Percentiles rank a stretch among this genome's conserved stretches.
Conservation (phyloP, 2,888 invertebrate species). For the Axea sp. region DNA sequence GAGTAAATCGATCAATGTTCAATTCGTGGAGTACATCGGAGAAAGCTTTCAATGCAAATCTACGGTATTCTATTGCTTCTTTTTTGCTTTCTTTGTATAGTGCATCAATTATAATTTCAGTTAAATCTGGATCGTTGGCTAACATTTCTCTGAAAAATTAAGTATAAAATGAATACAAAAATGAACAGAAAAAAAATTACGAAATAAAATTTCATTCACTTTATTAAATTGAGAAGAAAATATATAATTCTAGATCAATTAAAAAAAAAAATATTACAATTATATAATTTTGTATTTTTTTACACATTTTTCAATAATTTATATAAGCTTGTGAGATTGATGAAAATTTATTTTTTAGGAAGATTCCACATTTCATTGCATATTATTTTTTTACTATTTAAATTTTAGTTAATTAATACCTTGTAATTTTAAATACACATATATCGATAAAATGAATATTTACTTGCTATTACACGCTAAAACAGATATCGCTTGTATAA, state of each 20-base stretch:
- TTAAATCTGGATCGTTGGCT: constrained; percentile 76
- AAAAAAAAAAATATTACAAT: too few species aligned
- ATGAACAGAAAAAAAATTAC: too few species aligned
- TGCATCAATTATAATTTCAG: constrained; percentile 83
- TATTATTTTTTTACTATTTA: too few species aligned
- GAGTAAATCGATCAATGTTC: constrained; percentile 87
- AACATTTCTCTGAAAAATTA: constrained; percentile 76
- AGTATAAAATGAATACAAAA: not conserved
- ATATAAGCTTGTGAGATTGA: too few species aligned
- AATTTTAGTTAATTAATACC: not conserved
- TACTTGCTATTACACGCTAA: constrained; percentile 85
- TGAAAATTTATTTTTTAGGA: not conserved
- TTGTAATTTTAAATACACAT: too few species aligned
- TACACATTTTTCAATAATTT: too few species aligned
- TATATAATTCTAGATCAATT: too few species aligned
- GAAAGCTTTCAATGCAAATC: constrained; percentile 85
- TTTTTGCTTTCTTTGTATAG: constrained; percentile 90
- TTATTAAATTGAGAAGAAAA: too few species aligned
- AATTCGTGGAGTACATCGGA: constrained; percentile 87
- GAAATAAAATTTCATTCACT: too few species aligned
- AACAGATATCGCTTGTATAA: constrained; percentile 88
- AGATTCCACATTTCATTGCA: too few species aligned
- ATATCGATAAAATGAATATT: constrained; percentile 74
- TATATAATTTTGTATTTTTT: too few species aligned
- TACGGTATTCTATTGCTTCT: constrained; percentile 88